Base-by-base conservation (phyloP, 2,888 invertebrate species). In the Nemapogon koenigi region DNA sequence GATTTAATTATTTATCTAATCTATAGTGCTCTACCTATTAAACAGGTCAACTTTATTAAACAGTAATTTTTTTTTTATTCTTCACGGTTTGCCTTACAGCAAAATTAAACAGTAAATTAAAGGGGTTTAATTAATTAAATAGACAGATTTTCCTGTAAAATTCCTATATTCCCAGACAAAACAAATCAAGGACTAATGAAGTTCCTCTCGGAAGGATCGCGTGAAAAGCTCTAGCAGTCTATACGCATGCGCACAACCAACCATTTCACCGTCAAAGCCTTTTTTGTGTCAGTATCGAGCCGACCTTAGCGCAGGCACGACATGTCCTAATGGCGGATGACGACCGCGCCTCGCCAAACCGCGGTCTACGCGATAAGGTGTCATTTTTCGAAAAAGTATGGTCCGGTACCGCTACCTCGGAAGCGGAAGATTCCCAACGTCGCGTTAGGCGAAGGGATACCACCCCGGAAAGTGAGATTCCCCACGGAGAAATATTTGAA, bases 301-400 rank as follows among this genome's bases (percentile, higher is more conserved):
- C 75, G 65, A 51, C 72, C 70, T 68, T 67, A 67, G 59, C 48
- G 50, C 52, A 47, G 63, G 57, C 61, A 70, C 75, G 76, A 72
- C 73, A 76, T 76, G 75, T 59, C 62, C 72, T 65, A 50, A 75
- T 75, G 76, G 70, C 76, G 47, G 73, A 78, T 72, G 73, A 78
- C 73, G 75, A 61, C 41, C 73, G 78, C 72, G 76, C 73, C 57
- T 70, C 70, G 52, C 71, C 76, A 72, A 69, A 69, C 52, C 53
- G 68, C 66, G 57, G 86, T 49, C 81, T 91, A 43, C 83, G 84
- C 45, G 87, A 90, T 55, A 85, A 89, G 51, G 90, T 91, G 49
- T 85, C 82, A 49, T 89, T 90, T 62, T 91, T 89, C 68, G 91
- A 91, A 64, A 87, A 87, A 72, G 84, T 90, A 46, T 90, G 89